Conservation (phyloP, 2,888 invertebrate species). For the Cacoxenus indagator region DNA sequence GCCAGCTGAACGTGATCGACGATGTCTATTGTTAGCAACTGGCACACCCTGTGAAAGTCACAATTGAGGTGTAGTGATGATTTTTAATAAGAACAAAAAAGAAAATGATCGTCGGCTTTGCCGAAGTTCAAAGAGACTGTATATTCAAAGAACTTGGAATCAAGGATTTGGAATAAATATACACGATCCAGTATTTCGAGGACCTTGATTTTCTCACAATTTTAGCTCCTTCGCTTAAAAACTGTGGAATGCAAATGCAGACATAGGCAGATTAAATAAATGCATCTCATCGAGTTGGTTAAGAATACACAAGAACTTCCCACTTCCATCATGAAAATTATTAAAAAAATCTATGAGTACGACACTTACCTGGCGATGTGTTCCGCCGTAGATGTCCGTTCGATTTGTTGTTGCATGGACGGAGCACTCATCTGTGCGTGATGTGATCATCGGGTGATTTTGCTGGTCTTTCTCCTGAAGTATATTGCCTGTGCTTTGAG, state of each 20-base stretch:
- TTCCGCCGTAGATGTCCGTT: slow-evolving; percentile 54
- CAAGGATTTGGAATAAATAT: no score
- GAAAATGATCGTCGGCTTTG: no score
- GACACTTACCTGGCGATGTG: slow-evolving; percentile 52
- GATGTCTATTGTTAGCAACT: slow-evolving; percentile 80
- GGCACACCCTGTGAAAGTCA: slow-evolving; percentile 74
- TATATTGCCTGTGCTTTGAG: slow-evolving; percentile 65
- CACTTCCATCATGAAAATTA: background rate
- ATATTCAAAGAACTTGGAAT: no score
- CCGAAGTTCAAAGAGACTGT: no score
- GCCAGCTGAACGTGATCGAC: slow-evolving; percentile 86
- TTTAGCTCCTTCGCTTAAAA: no score
- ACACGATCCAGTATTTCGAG: no score
- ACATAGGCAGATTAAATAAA: no score
- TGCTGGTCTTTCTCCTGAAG: slow-evolving; percentile 51
- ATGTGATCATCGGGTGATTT: slow-evolving; percentile 35
- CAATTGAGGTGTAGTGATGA: background rate
- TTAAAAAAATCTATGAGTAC: background rate
- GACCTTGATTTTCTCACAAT: no score
- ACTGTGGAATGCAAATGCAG: no score
- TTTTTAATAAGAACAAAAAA: background rate
- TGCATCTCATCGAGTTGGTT: no score
- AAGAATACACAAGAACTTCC: background rate
- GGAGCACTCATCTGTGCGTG: slow-evolving; percentile 46
- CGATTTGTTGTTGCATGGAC: slow-evolving; percentile 45